Evolutionary conservation across 2,888 invertebrate species (phyloP), one percentile per base, ranked within the genome.

Genomic region (Conomelus anceps): DNA sequence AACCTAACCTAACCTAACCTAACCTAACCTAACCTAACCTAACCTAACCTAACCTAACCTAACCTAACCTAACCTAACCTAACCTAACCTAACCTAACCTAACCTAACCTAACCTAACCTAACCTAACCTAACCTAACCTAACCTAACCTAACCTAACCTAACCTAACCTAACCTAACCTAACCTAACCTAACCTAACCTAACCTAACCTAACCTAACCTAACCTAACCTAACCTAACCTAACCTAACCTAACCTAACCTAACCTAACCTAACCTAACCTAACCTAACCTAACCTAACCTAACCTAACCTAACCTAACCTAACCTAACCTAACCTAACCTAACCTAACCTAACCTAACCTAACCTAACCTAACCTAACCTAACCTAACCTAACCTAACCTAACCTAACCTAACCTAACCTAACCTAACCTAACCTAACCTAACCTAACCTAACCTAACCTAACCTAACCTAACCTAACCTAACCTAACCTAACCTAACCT

Each of bases 161-260:
- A 89, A 88, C 89, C 89, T 86, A 88, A 88, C 90, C 89, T 87
- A 89, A 89, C 89, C 90, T 88, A 89, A 90, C 89, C 88, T 89
- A 90, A 90, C 89, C 90, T 89, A 90, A 88, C 89, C 89, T 85
- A 89, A 89, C 90, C 89, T 89, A 89, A 88, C 89, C 90, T 89
- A 89, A 90, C 89, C 89, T 89, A 90, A 87, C 87, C 89, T 84
- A 89, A 89, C 85, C 63, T 84, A 89, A 84, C 87, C 87, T 84
- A 89, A 34, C 87, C 89, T 85, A 29, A 85, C 85, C 89, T 23
- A 90, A 88, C 90, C 63, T 89, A 88, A 88, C 88, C 24, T 88
- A 88, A 88, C 88, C 88, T 88, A 89, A 88, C 90, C 84, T 89
- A 90, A 89, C 89, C 41, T 89, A 90, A 86, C 90, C 89, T 89